A percentile compares a stretch with the other conserved stretches of the same genome.
Evolutionary conservation across 2,113 vertebrate genomes (phyloP).

Genomic region (Prietella phreatophila): DNA sequence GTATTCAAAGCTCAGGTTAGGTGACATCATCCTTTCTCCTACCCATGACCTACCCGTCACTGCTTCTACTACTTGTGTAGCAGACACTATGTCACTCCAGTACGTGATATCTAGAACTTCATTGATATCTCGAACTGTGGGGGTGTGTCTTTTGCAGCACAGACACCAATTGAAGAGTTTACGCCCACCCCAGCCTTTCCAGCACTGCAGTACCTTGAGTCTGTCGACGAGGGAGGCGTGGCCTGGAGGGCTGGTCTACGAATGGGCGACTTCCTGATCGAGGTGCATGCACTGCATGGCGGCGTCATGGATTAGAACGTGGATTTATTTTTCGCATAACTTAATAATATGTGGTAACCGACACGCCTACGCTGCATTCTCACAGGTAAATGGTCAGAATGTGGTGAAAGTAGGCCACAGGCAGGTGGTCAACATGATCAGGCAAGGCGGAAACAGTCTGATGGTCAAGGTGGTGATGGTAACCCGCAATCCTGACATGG

Average conservation of each 20-base stretch:
- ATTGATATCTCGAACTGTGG: neutral
- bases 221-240: slow-evolving; percentile 89
- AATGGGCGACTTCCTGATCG: slow-evolving; percentile 93
- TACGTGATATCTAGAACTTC: neutral
- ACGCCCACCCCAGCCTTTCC: slow-evolving; percentile 90
- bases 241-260: slow-evolving; percentile 88
- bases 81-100: slow-evolving; percentile 13
- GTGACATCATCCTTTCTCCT: slow-evolving; percentile 30
- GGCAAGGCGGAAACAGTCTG: slow-evolving; percentile 89
- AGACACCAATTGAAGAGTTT: slow-evolving; percentile 92
- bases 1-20: slow-evolving; percentile 21
- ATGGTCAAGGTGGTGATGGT: slow-evolving; percentile 97
- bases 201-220: slow-evolving; percentile 89
- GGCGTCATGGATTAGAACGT: neutral
- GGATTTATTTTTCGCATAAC: neutral
- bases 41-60: slow-evolving; percentile 1
- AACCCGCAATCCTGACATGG: slow-evolving; percentile 89
- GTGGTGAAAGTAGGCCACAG: slow-evolving; percentile 92
- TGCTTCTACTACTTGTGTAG: neutral
- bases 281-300: slow-evolving; percentile 67
- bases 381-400: slow-evolving; percentile 88
- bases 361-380: neutral
- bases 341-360: neutral
- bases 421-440: slow-evolving; percentile 94
- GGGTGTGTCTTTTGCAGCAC: slow-evolving; percentile 70